These are phyloP conservation scores for Aplodontia rufa DNA, from an alignment of 2,113 vertebrate genomes.

Conservation along the genomic window DNA sequence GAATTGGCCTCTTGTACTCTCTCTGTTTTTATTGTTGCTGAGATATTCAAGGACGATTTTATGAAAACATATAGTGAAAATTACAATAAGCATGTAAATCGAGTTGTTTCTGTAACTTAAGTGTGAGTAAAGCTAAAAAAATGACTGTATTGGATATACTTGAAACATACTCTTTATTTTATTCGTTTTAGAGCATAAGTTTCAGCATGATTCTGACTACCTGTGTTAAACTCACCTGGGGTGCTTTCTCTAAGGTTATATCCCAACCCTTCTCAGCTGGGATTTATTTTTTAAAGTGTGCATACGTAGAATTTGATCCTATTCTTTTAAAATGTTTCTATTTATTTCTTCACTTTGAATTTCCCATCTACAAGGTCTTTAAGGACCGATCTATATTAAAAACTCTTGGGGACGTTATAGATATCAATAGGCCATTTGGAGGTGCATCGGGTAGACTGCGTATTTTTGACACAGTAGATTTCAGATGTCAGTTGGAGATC, in stretches of 20 bases:
- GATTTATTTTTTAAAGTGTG: background rate
- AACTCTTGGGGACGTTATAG: background rate
- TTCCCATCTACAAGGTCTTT: background rate
- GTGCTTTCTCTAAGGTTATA: background rate
- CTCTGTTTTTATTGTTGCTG: background rate
- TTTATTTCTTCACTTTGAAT: background rate
- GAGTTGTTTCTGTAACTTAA: background rate
- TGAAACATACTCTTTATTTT: conserved; percentile 36
- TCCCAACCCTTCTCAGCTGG: background rate
- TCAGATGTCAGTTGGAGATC: conserved; percentile 49
- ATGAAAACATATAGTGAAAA: conserved; percentile 1
- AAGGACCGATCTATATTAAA: background rate
- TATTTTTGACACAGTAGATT: conserved; percentile 26
- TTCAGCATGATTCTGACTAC: background rate
- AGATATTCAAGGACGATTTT: background rate
- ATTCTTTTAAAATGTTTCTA: background rate
- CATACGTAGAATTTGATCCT: background rate
- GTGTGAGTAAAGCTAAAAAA: conserved; percentile 9
- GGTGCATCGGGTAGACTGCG: background rate
- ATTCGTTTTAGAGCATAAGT: background rate
- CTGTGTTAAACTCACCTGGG: background rate
- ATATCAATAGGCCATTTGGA: background rate
- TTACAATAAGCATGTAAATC: conserved; percentile 18
- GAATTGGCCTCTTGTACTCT: background rate
- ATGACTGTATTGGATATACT: background rate